A percentile compares a stretch with the other conserved stretches of the same genome.
Evolutionary conservation across 2,888 invertebrate species (phyloP).

Genomic region (Tuta absoluta): DNA sequence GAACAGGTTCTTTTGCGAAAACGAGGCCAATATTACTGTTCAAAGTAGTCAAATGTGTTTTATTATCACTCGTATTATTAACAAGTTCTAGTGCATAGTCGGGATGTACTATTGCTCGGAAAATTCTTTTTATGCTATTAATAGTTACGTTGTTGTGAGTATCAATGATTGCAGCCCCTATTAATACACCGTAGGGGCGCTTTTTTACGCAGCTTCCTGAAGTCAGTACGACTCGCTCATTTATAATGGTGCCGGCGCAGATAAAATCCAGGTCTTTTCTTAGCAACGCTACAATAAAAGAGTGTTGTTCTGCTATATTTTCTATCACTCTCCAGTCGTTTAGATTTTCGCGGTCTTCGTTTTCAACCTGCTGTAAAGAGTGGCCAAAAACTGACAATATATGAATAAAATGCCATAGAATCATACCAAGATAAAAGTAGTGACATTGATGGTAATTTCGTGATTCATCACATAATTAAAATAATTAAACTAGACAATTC

Average conservation of each 20-base stretch:
- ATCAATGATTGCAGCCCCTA: constrained; percentile 50
- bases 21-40: constrained; percentile 63
- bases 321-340: constrained; percentile 52
- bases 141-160: constrained; percentile 35
- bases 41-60: constrained; percentile 48
- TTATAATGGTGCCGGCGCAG: constrained; percentile 60
- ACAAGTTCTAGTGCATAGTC: constrained; percentile 49
- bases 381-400: constrained; percentile 32
- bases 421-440: constrained; percentile 45
- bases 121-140: constrained; percentile 47
- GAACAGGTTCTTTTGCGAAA: constrained; percentile 44
- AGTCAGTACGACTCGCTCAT: constrained; percentile 54
- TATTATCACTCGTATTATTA: constrained; percentile 35
- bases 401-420: constrained; percentile 40
- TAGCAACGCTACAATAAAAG: constrained; percentile 59
- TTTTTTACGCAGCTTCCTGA: constrained; percentile 54
- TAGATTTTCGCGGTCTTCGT: not conserved
- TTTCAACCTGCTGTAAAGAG: constrained; percentile 16
- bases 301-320: constrained; percentile 56
- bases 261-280: constrained; percentile 46
- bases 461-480: not conserved
- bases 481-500: not conserved
- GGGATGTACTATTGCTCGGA: constrained; percentile 45
- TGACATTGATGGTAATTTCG: constrained; percentile 33
- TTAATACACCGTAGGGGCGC: constrained; percentile 48